A percentile compares a stretch with the other conserved stretches of the same genome.
phyloP scores from a whole-genome alignment of 2,888 invertebrate species.

The Galerucella nymphaeae region DNA sequence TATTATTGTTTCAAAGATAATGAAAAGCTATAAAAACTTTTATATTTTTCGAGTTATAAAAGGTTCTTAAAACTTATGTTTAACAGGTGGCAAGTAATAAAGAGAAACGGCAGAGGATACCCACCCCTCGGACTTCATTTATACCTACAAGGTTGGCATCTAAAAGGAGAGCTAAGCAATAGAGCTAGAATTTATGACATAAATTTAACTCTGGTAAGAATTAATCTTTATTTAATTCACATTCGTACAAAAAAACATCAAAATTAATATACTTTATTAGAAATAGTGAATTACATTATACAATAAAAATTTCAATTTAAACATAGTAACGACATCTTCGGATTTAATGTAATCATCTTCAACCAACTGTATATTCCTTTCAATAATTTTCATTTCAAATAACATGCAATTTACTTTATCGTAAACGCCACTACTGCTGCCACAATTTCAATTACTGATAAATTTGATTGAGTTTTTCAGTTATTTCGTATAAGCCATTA shows the following conservation, averaged over 20 bases:
- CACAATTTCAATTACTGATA: conserved; percentile 21
- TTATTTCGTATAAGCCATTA: background rate
- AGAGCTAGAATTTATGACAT: conserved; percentile 62
- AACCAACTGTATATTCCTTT: conserved; percentile 10
- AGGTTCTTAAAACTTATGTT: conserved; percentile 19
- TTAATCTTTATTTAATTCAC: background rate
- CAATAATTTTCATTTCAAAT: conserved; percentile 19
- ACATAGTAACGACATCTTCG: background rate
- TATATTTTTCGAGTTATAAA: too few relatives aligned
- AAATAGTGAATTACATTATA: background rate
- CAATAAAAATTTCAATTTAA: background rate
- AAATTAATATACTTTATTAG: background rate
- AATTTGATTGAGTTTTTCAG: conserved; percentile 19
- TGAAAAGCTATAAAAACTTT: too few relatives aligned
- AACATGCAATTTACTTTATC: conserved; percentile 15
- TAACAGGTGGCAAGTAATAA: conserved; percentile 68
- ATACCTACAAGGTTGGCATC: conserved; percentile 68
- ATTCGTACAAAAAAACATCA: background rate
- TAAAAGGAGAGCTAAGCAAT: conserved; percentile 65
- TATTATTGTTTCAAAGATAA: too few relatives aligned
- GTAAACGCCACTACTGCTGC: conserved; percentile 13
- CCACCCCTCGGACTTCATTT: conserved; percentile 64
- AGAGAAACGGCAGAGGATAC: conserved; percentile 64
- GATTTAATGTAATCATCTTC: background rate
- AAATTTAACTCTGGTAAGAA: conserved; percentile 24